Evolutionary conservation across 2,113 vertebrate species (phyloP).

Genomic region (Tretioscincus oriximinensis): DNA sequence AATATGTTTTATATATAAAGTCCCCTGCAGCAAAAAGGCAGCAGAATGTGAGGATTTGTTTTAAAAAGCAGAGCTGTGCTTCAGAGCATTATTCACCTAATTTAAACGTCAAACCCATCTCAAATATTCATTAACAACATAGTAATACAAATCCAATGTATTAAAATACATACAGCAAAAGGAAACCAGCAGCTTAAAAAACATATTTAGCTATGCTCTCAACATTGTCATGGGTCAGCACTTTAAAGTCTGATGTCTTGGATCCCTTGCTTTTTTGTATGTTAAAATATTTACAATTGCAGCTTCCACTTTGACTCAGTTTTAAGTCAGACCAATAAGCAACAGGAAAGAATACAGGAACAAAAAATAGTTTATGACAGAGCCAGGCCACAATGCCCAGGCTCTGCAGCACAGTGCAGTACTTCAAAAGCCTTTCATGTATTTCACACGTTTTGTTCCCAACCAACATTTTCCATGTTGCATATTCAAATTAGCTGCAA

Average conservation of each 20-base stretch:
- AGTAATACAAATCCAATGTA: conserved; percentile 26
- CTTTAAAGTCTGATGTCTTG: conserved; percentile 11
- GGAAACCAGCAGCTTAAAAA: conserved; percentile 32
- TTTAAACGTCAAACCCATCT: not conserved
- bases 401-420: not conserved
- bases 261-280: conserved; percentile 14
- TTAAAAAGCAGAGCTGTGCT: conserved; percentile 62
- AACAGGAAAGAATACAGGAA: conserved; percentile 45
- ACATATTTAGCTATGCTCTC: not conserved
- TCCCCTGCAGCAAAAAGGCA: conserved; percentile 32
- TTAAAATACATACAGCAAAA: not conserved
- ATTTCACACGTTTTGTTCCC: conserved; percentile 19
- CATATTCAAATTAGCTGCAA: conserved; percentile 47
- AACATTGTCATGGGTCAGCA: not conserved
- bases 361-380: conserved; percentile 38
- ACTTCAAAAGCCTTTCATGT: conserved; percentile 42
- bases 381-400: conserved; percentile 22
- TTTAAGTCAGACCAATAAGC: conserved; percentile 34
- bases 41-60: conserved; percentile 51
- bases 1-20: conserved; percentile 23
- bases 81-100: conserved; percentile 50
- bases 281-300: not conserved
- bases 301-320: conserved; percentile 57
- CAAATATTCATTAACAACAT: not conserved
- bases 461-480: conserved; percentile 25